Percentiles rank a stretch among this genome's conserved stretches.
Evolutionary conservation across 1,140 invertebrate species (phyloP).

Genomic region (Drosophila quadrilineata): DNA sequence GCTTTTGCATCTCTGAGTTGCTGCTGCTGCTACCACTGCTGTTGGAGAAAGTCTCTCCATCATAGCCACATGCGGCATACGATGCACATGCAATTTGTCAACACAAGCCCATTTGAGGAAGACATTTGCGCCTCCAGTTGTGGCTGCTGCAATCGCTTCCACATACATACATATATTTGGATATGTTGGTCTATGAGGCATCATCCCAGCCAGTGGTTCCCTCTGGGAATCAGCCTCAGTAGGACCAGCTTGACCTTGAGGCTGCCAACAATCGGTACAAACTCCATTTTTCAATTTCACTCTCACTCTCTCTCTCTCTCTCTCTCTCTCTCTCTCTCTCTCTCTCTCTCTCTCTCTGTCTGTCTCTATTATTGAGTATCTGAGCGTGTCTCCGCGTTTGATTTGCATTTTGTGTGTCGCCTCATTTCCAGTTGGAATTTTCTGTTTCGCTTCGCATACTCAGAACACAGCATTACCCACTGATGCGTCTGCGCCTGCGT

Average conservation of each 20-base stretch:
- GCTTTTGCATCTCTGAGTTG: constrained; percentile 17
- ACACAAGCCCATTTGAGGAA: constrained; percentile 59
- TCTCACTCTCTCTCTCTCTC: constrained; percentile 11
- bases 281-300: no score
- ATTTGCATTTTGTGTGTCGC: constrained; percentile 55
- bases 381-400: not conserved
- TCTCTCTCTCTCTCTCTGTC: not conserved
- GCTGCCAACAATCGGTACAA: constrained; percentile 7
- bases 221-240: not conserved
- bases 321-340: constrained; percentile 6
- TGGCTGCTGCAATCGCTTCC: constrained; percentile 5
- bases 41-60: constrained; percentile 51
- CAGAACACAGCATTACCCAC: constrained; percentile 34
- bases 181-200: constrained; percentile 43
- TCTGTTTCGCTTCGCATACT: constrained; percentile 21
- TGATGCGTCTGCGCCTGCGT: constrained; percentile 13
- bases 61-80: not conserved
- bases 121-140: constrained; percentile 46
- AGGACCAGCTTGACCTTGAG: constrained; percentile 52
- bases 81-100: constrained; percentile 65
- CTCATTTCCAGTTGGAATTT: constrained; percentile 76
- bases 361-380: constrained; percentile 3
- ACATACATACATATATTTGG: constrained; percentile 20
- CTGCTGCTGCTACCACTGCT: not conserved
- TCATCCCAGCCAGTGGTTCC: not conserved